A percentile compares a stretch with the other conserved stretches of the same genome.
These are phyloP conservation scores for Caenorhabditis sp. DNA, from an alignment of 2,888 invertebrate genomes.

Conservation along the genomic window DNA sequence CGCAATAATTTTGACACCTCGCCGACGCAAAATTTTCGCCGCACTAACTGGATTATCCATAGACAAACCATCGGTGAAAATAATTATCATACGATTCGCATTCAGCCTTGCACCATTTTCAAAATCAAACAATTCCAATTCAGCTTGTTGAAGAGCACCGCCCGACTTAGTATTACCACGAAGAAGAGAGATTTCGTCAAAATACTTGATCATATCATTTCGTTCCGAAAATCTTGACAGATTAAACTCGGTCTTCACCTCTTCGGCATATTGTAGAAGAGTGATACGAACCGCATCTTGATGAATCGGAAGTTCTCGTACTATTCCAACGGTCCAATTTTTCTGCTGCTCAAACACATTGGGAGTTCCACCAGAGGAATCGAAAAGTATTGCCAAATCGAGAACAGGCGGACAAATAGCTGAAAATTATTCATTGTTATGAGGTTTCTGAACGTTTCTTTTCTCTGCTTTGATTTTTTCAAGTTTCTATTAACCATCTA, in stretches of 20 bases:
- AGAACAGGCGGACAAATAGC: conserved; percentile 62
- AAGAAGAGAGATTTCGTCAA: conserved; percentile 33
- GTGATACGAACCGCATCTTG: conserved; percentile 71
- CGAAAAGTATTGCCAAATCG: conserved; percentile 68
- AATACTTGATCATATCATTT: conserved; percentile 37
- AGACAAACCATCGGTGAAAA: conserved; percentile 68
- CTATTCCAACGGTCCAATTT: conserved; percentile 43
- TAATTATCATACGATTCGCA: conserved; percentile 55
- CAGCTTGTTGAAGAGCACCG: conserved; percentile 38
- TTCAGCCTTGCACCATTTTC: conserved; percentile 54
- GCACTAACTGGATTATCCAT: conserved; percentile 66
- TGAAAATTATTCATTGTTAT: conserved; percentile 5
- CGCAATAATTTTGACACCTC: conserved; percentile 64
- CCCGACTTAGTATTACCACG: conserved; percentile 51
- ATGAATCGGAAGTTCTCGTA: conserved; percentile 52
- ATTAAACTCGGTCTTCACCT: conserved; percentile 63
- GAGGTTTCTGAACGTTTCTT: no score
- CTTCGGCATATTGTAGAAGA: conserved; percentile 66
- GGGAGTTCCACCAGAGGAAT: conserved; percentile 65
- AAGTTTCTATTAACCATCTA: no score
- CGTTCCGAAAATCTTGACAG: conserved; percentile 58
- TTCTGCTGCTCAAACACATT: conserved; percentile 56
- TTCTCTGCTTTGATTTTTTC: no score
- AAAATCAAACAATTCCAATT: conserved; percentile 48
- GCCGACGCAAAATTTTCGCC: conserved; percentile 54